These are phyloP conservation scores for Rhopalosiphum padi DNA, from an alignment of 1,140 invertebrate species.

Conservation along the genomic window DNA sequence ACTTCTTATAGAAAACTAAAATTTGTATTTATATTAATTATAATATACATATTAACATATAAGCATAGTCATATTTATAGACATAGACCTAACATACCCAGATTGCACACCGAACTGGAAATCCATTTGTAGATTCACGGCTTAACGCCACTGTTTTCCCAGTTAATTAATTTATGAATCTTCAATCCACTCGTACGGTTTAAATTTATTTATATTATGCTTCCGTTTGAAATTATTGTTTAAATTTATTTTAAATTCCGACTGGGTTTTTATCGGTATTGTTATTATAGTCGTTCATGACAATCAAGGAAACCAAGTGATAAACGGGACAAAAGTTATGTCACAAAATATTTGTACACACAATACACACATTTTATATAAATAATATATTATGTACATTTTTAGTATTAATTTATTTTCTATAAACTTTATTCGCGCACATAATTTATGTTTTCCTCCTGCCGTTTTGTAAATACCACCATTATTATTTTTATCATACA, in stretches of 20 bases:
- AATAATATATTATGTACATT: background rate
- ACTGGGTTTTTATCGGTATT: background rate
- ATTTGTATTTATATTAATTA: too few relatives aligned
- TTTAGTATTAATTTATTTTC: conserved; percentile 13
- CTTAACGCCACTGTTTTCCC: background rate
- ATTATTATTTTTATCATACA: background rate
- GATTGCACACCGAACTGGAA: background rate
- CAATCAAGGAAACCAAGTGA: background rate
- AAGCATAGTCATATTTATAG: too few relatives aligned
- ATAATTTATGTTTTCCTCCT: conserved; percentile 30
- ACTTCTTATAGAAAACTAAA: too few relatives aligned
- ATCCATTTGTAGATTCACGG: background rate
- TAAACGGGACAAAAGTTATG: background rate
- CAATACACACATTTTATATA: background rate
- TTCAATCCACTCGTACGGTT: background rate
- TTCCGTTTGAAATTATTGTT: conserved; percentile 17
- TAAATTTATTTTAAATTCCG: background rate
- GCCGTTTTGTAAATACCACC: background rate
- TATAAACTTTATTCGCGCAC: background rate
- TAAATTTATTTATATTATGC: background rate
- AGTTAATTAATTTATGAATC: background rate
- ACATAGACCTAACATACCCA: background rate
- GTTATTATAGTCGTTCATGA: background rate
- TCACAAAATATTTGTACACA: background rate
- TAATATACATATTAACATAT: too few relatives aligned